Base-by-base conservation (phyloP, 2,113 vertebrate species). In the Psittacula cyanocephala region DNA sequence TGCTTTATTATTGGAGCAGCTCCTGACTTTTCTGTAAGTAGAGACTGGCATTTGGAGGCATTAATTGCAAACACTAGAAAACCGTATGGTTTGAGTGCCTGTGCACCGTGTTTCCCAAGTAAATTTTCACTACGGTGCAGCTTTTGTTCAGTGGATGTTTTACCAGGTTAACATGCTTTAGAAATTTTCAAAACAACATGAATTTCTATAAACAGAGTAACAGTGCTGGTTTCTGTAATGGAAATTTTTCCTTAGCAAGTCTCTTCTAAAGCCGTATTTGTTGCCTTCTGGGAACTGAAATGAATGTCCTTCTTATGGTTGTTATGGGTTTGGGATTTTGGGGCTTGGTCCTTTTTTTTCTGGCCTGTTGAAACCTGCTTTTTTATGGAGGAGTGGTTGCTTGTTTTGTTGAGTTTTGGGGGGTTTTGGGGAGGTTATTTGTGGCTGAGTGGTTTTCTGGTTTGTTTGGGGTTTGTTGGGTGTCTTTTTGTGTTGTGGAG, bases 351-450 rank as follows among this genome's bases (percentile, higher is more conserved):
- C 0, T 55, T 72, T 50, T 15, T 49, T 23, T 31, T 31, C 17
- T 52, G 18, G 33, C 22, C 16, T 86, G 7, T 75, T 90, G 62
- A 72, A 74, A 22, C 15, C 15, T 28, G 16, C 4, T 41, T 69
- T 81, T 25, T 2, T 47, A 29, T 13, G 2, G 5, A 4, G 0
- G 17, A 17, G 4, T 5, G 11, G 2, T 59, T 62, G 23, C 22
- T 44, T 44, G 20, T 16, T 33, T 43, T 55, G 6, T 35, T 49
- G 31, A 25, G 59, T 22, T 86, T 53, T 17, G 29, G n/a, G n/a
- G n/a, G n/a, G n/a, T 31, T 41, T n/a, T 10, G 5, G 14, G 19
- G 18, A 15, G 17, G 57, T 23, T 59, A 20, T 59, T 59, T 59
- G 20, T 14, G 5, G 31, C 47, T 3, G 2, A 39, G 14, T 60